Evolutionary conservation across 2,888 invertebrate genomes (phyloP).

Genomic region (Willowsia nigromaculata): DNA sequence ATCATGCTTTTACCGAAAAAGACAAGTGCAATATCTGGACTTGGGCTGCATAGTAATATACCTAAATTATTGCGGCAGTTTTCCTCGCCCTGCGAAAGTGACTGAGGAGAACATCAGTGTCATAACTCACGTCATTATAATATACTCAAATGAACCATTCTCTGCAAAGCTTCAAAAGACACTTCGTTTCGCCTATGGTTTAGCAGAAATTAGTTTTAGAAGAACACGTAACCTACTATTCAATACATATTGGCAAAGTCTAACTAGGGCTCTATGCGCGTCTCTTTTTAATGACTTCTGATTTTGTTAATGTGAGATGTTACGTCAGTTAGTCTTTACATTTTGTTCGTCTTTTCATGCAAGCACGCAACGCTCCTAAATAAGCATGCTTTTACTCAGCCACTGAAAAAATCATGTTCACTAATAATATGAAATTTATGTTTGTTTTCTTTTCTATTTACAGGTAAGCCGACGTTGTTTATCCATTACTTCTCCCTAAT

Average conservation of each 20-base stretch:
- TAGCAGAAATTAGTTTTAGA: too few species aligned
- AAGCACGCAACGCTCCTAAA: background rate
- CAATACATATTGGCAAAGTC: too few species aligned
- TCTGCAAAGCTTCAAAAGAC: too few species aligned
- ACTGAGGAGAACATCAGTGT: background rate
- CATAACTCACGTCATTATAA: slow-evolving; percentile 14
- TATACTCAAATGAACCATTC: too few species aligned
- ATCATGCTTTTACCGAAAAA: slow-evolving; percentile 1
- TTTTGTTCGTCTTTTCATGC: too few species aligned
- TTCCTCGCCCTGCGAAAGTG: background rate
- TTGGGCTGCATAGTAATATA: background rate
- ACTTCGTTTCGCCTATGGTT: too few species aligned
- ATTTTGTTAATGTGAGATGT: background rate
- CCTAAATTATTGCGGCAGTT: too few species aligned
- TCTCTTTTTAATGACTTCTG: background rate
- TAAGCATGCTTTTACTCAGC: background rate
- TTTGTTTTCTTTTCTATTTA: slow-evolving; percentile 31
- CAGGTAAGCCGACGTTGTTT: slow-evolving; percentile 33
- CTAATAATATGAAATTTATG: slow-evolving; percentile 4
- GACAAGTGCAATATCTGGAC: background rate
- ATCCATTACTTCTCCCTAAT: background rate
- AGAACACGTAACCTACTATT: too few species aligned
- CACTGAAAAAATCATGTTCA: background rate
- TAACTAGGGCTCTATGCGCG: too few species aligned
- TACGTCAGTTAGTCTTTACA: too few species aligned